Base-by-base conservation (phyloP, 2,888 invertebrate genomes). In the Antitype chi region DNA sequence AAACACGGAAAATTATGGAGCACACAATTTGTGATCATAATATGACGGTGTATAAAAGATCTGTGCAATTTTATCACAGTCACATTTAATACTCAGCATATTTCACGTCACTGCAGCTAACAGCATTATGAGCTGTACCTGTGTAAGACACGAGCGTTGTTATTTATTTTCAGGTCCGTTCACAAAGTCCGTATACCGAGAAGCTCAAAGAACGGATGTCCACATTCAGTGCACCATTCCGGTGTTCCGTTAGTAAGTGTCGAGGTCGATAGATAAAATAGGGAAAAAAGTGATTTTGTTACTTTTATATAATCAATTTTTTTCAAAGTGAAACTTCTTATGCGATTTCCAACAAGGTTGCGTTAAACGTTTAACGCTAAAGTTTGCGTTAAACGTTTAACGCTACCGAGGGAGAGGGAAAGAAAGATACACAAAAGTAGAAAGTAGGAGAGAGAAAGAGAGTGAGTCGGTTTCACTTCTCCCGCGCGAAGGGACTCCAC, bases 151-250 rank as follows among this genome's bases (percentile, higher is more conserved):
- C n/a, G 49, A 47, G 53, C 49, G 38, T 78, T 80, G 66, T 72
- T 85, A 85, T 87, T 85, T 90, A 83, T 84, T 82, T 81, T 71
- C 59, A 81, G 78, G 71, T 77, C 52, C 70, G 75, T 67, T 79
- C 69, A 59, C 64, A 70, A 83, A 81, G 77, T 70, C 43, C 53
- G 53, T 73, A 74, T 11, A 75, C 25, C 38, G 64, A 25, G n/a
- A 57, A 66, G 49, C 59, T 59, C 74, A 81, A 71, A 70, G 53
- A 20, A 78, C 17, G 60, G 49, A 60, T 78, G 68, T 76, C 32
- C 25, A 67, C 20, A 49, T 81, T 52, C 32, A 52, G 55, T 70
- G 55, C 69, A 78, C 43, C 74, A 76, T 62, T 72, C 70, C 78
- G 52, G 60, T 57, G n/a, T 76, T 70, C 49, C 47, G 49, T 69